Evolutionary conservation across 2,797 vertebrate species (phyloP).

Genomic region (Argyrosomus regius): DNA sequence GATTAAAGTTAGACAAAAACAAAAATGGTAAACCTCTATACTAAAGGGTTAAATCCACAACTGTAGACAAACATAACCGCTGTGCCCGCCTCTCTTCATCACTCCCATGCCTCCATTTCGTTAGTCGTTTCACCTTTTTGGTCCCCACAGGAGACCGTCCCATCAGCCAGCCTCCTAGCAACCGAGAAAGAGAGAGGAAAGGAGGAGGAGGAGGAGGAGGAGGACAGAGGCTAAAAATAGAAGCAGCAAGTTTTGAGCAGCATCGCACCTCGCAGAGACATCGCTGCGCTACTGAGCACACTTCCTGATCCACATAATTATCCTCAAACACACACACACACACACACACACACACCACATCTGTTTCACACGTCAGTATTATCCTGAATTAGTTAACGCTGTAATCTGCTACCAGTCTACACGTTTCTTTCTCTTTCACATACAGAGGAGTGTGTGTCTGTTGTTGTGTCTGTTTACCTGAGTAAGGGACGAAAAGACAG

Average conservation of each 20-base stretch:
- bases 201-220: constrained; percentile 4
- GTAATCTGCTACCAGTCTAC: constrained; percentile 40
- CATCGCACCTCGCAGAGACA: constrained; percentile 74
- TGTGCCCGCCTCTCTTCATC: not conserved
- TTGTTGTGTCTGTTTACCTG: not conserved
- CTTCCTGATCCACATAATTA: constrained; percentile 62
- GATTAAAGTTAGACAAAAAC: not conserved
- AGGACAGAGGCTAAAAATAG: constrained; percentile 80
- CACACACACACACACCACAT: constrained; percentile 5
- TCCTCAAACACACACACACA: constrained; percentile 11
- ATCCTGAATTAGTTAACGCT: constrained; percentile 34
- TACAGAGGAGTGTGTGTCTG: not conserved
- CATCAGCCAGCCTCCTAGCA: constrained; percentile 78
- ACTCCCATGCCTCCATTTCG: constrained; percentile 31
- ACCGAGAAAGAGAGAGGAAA: constrained; percentile 47
- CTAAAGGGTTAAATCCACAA: not conserved
- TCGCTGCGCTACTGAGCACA: constrained; percentile 56
- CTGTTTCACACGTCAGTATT: constrained; percentile 49
- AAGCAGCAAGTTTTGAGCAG: constrained; percentile 69
- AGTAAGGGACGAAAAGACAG: constrained; percentile 5
- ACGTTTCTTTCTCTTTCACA: not conserved
- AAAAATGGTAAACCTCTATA: not conserved
- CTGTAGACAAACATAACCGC: not conserved
- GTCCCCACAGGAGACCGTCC: constrained; percentile 64
- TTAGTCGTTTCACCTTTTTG: constrained; percentile 52